Base-by-base conservation (phyloP, 2,797 vertebrate genomes). In the Smutsia gigantea region DNA sequence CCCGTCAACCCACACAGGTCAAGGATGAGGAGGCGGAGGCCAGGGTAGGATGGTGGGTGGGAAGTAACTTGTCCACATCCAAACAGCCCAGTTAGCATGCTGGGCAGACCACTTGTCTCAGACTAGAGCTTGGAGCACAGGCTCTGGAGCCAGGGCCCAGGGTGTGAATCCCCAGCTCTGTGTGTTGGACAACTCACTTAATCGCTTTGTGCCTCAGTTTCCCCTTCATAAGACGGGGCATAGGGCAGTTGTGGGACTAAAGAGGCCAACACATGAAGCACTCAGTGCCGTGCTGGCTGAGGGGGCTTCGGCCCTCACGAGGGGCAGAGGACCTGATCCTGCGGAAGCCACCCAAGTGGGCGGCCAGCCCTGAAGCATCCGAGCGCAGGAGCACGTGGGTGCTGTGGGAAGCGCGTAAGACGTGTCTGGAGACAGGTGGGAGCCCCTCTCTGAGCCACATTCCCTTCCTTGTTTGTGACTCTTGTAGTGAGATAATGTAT, bases 371-470 rank as follows among this genome's bases (percentile, higher is more conserved):
- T 1, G 17, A 42, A 31, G 37, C 10, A 2, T 23, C 27, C 0
- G 34, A 6, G n/a, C 15, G 5, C 17, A 27, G 34, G 8, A 17
- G 68, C 0, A 0, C 0, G 10, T 0, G 5, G 31, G 2, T 0
- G 1, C n/a, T 2, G 19, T 7, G 55, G 83, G 37, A 7, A 49
- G 34, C 64, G 31, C 17, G 18, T 1, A 9, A 12, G 15, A 1
- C 29, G 90, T 8, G 46, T 82, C 66, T 39, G 27, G 79, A 78
- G 37, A 39, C 10, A 1, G 7, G 29, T 11, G 17, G 8, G 68
- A 66, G 25, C 25, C 14, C 72, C 9, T 21, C n/a, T 84, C 49
- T 1, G 61, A 74, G 83, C 31, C 15, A 13, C 34, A 61, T 19
- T 57, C 37, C 68, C 61, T 15, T 29, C 68, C 61, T 15, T 29